Base-by-base conservation (phyloP, 2,797 vertebrate genomes). In the Rhabdomys pumilio region DNA sequence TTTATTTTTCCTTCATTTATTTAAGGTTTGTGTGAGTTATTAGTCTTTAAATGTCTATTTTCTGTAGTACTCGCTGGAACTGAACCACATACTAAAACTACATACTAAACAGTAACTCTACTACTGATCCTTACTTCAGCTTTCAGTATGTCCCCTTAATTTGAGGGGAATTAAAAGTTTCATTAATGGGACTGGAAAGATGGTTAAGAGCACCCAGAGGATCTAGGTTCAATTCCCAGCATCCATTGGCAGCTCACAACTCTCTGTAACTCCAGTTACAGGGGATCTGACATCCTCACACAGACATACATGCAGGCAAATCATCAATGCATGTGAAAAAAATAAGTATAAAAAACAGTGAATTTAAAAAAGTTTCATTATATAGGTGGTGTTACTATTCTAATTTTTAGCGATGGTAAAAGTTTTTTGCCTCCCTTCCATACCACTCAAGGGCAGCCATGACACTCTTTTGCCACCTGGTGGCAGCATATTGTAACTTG, bases 401-500 rank as follows among this genome's bases (percentile, higher is more conserved):
- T 96, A 57, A 63, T 65, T 82, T 44, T 80, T 91, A 38, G 3
- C 2, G 13, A 89, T 89, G 65, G 11, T 15, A 53, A 34, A 50
- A n/a, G 59, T 73, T n/a, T 44, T 53, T 20, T n/a, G 29, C 65
- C 26, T n/a, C 12, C 31, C 44, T 14, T 50, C 50, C 3, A 7
- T 90, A 34, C 57, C 72, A 69, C 14, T 83, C 53, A 82, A 89
- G 63, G 38, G 7, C 24, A 95, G 65, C 86, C 59, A 73, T 96
- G 75, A 72, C 41, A 96, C 15, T 41, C 17, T 84, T 17, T 94
- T 89, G 69, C 95, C 97, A 95, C 96, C n/a, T 96, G 96, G 95
- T 96, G 96, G 97, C 96, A 97, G 95, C 47, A 95, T 92, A 89
- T 83, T 8, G 79, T 88, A 96, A 41, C 92, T 95, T 94, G 59